Evolutionary conservation across 2,113 vertebrate species (phyloP).

Genomic region (Todiramphus chloris): DNA sequence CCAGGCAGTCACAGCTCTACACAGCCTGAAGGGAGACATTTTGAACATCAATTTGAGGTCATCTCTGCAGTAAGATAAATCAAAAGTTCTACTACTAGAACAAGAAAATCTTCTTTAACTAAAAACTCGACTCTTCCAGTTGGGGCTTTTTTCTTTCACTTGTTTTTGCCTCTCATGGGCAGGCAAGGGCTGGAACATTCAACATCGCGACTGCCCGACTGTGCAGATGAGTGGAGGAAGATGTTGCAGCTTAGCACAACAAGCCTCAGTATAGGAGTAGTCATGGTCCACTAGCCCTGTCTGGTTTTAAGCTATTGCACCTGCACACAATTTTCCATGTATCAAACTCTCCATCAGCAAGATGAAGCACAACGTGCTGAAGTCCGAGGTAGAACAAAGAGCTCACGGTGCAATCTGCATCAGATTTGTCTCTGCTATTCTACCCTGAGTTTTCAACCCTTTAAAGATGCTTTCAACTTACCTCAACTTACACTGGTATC

Average conservation of each 20-base stretch:
- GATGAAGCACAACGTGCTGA: background rate
- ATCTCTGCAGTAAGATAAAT: background rate
- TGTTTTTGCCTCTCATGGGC: background rate
- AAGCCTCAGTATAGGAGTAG: background rate
- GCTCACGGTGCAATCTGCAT: background rate
- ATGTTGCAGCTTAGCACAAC: background rate
- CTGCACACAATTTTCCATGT: constrained; percentile 1
- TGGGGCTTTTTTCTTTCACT: background rate
- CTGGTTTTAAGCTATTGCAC: constrained; percentile 38
- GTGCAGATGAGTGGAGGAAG: background rate
- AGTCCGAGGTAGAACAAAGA: background rate
- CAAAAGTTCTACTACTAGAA: background rate
- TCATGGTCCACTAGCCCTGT: constrained; percentile 14
- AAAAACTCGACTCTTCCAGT: background rate
- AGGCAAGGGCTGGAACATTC: background rate
- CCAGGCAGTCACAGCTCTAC: background rate
- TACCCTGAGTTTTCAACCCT: background rate
- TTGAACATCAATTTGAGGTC: background rate
- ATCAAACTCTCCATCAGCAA: background rate
- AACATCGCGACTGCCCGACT: fast-evolving
- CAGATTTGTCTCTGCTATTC: background rate
- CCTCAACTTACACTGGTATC: background rate
- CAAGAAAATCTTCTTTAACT: background rate
- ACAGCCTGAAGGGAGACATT: background rate
- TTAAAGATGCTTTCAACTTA: background rate